A percentile compares a stretch with the other conserved stretches of the same genome.
Conservation (phyloP, 1,140 invertebrate genomes). For the Cyphomyrmex costatus region DNA sequence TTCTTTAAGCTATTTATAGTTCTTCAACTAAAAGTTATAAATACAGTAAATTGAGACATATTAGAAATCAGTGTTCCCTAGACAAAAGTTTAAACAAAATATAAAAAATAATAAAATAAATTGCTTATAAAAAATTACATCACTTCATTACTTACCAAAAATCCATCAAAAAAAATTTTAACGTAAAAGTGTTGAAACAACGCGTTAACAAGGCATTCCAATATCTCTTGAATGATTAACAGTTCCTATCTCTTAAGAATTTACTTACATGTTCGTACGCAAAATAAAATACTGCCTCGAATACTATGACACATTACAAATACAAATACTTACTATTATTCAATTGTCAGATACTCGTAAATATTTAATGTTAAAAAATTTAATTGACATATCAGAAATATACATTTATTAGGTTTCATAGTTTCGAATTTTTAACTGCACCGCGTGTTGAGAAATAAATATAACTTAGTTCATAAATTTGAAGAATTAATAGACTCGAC, state of each 20-base stretch:
- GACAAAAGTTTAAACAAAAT: not conserved
- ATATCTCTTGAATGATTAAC: not conserved
- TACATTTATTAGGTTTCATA: not conserved
- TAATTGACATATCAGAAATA: not conserved
- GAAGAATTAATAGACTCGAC: constrained; percentile 18
- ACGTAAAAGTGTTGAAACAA: not conserved
- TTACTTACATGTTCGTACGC: not conserved
- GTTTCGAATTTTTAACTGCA: not conserved
- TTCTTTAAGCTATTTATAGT: constrained; percentile 27
- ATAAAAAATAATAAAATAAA: constrained; percentile 2
- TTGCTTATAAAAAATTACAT: not conserved
- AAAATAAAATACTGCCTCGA: not conserved
- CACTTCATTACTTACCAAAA: not conserved
- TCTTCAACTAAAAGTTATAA: not conserved
- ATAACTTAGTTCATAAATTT: not conserved
- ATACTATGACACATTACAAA: not conserved
- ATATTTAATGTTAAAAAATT: constrained; percentile 1
- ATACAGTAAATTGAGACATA: not conserved
- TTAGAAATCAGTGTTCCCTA: not conserved
- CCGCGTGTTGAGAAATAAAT: not conserved
- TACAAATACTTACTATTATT: too few relatives aligned
- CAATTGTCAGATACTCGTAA: not conserved
- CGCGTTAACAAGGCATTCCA: not conserved
- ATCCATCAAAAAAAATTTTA: not conserved
- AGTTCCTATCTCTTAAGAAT: not conserved